Evolutionary conservation across 53 echinoderm and acorn worm genomes (phyloP).

Genomic region (Apostichopus leukothele): DNA sequence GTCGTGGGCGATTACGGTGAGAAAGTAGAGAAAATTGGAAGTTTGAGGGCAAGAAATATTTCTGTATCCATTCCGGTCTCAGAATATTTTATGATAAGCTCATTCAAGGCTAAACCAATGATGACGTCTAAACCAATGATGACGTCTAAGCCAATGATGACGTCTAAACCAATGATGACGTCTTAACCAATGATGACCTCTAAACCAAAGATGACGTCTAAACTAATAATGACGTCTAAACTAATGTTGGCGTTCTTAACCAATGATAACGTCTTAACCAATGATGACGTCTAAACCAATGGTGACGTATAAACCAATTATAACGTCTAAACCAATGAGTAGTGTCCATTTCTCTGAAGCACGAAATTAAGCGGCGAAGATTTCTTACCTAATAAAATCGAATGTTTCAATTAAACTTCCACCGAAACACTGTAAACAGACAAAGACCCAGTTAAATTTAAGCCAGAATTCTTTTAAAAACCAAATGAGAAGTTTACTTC

Average conservation of each 20-base stretch:
- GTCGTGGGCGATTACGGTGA: slow-evolving; percentile 11
- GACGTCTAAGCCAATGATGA: no score
- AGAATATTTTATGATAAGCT: background rate
- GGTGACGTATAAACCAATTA: no score
- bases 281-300: no score
- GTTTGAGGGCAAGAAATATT: background rate
- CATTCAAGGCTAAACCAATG: background rate
- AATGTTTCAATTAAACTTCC: background rate
- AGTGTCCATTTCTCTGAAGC: no score
- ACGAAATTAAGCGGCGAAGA: no score
- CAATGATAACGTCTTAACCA: no score
- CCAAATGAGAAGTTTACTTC: background rate
- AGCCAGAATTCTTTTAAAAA: background rate
- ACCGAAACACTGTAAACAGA: background rate
- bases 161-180: background rate
- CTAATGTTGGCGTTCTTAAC: no score
- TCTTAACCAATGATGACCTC: background rate
- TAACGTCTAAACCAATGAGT: no score
- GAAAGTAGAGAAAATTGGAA: background rate
- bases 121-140: background rate
- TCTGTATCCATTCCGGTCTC: background rate
- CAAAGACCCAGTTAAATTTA: background rate
- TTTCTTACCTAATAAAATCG: background rate
- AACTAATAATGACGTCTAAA: no score
- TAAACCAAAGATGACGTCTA: no score